Evolutionary conservation across 1,140 invertebrate genomes (phyloP).

Genomic region (Chironomus striatipennis): DNA sequence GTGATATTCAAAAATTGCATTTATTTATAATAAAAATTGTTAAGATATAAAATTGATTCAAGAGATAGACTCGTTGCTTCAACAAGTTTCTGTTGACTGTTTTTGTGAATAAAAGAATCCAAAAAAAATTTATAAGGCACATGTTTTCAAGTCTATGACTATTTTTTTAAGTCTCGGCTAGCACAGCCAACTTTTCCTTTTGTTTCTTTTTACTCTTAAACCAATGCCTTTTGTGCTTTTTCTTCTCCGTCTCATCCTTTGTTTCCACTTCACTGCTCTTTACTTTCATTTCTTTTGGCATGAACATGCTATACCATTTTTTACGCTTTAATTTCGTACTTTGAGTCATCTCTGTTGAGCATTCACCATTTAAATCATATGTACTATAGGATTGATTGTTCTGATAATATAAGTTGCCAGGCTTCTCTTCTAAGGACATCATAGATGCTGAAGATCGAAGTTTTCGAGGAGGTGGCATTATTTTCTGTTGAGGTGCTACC

Average conservation of each 20-base stretch:
- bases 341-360: not conserved
- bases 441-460: not conserved
- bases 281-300: not conserved
- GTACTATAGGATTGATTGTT: not conserved
- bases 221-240: not conserved
- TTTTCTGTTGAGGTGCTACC: not conserved
- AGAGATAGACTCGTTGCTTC: too few species aligned
- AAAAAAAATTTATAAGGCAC: too few species aligned
- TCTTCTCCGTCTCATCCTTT: not conserved
- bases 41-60: too few species aligned
- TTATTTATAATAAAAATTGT: too few species aligned
- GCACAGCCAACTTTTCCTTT: not conserved
- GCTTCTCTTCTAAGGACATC: not conserved
- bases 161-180: not conserved
- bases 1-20: too few species aligned
- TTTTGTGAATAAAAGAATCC: too few species aligned
- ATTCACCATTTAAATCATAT: not conserved
- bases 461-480: not conserved
- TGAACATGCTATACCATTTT: slow-evolving; percentile 4
- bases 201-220: not conserved
- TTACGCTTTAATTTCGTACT: slow-evolving; percentile 11
- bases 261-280: not conserved
- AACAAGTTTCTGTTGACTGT: too few species aligned
- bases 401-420: too few species aligned
- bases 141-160: too few species aligned